Evolutionary conservation across 2,797 vertebrate genomes (phyloP).

Genomic region (Tenualosa ilisha): DNA sequence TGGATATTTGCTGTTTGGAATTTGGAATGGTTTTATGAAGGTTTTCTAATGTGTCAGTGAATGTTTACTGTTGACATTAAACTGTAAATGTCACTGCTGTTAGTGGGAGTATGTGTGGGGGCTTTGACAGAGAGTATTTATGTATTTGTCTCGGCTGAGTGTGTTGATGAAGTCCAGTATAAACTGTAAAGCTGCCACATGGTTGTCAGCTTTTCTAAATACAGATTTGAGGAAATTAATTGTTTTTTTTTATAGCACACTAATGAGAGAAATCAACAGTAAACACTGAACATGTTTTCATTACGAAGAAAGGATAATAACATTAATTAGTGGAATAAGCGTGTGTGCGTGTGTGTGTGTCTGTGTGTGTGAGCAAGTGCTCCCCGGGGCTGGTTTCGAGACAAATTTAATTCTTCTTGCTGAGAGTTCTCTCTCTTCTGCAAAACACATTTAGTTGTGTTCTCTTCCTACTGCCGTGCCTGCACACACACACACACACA

Average conservation of each 20-base stretch:
- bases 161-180: neutral
- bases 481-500: neutral
- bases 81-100: neutral
- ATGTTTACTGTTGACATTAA: neutral
- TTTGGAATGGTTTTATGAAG: too few species aligned
- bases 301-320: neutral
- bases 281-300: neutral
- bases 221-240: neutral
- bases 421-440: neutral
- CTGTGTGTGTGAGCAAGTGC: neutral
- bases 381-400: neutral
- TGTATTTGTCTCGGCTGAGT: neutral
- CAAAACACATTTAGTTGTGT: slow-evolving; percentile 3
- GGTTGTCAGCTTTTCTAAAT: neutral
- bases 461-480: neutral
- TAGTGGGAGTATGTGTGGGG: neutral
- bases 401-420: slow-evolving; percentile 12
- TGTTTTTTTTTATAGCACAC: neutral
- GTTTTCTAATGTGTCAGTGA: neutral
- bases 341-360: neutral
- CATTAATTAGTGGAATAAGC: neutral
- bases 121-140: neutral
- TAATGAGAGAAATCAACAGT: neutral
- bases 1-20: neutral
- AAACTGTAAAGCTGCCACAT: neutral